Evolutionary conservation across 2,113 vertebrate species (phyloP).

Genomic region (Myrmophylax atrothorax): DNA sequence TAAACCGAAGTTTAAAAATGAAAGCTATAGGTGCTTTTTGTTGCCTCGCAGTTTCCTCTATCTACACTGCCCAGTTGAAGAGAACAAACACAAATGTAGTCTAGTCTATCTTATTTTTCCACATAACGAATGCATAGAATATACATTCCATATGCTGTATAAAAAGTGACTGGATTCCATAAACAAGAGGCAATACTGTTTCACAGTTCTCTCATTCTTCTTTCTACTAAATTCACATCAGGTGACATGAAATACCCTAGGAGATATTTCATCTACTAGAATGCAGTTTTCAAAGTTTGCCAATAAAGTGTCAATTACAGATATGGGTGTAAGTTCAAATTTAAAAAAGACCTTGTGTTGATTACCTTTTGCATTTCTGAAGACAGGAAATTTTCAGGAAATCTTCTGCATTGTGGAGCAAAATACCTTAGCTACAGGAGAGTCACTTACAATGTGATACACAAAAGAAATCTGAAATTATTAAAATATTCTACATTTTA

Average conservation of each 20-base stretch:
- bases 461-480: background rate
- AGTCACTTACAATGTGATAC: background rate
- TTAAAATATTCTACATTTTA: background rate
- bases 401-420: background rate
- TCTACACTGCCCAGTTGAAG: background rate
- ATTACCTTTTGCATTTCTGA: background rate
- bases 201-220: background rate
- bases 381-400: background rate
- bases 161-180: background rate
- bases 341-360: background rate
- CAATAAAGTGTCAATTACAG: background rate
- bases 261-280: slow-evolving; percentile 1
- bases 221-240: background rate
- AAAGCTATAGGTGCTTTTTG: background rate
- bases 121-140: background rate
- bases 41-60: background rate
- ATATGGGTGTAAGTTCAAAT: background rate
- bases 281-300: background rate
- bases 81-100: background rate
- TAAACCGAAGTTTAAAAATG: background rate
- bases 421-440: background rate
- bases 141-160: background rate
- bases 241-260: background rate
- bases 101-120: background rate
- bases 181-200: background rate